These are phyloP conservation scores for Leptinotarsa peninsularis DNA, from an alignment of 2,888 invertebrate species.

Conservation along the genomic window DNA sequence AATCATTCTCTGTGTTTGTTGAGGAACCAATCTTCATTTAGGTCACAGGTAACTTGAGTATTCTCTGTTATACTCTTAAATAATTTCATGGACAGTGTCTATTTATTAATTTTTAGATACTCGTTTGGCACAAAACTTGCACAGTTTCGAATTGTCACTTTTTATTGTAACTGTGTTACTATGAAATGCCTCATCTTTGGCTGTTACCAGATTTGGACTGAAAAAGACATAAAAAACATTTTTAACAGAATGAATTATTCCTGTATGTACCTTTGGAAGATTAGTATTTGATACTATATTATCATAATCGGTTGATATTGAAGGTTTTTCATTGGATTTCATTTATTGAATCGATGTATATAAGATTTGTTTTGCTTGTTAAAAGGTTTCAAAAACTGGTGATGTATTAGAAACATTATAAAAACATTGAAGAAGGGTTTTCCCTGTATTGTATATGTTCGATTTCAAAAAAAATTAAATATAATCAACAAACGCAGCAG, in stretches of 20 bases:
- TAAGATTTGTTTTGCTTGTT: slow-evolving; percentile 46
- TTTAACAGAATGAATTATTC: not conserved
- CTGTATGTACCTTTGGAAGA: not conserved
- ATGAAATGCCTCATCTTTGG: slow-evolving; percentile 24
- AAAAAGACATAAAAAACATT: not conserved
- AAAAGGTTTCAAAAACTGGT: slow-evolving; percentile 46
- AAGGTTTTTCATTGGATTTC: no score
- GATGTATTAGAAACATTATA: slow-evolving; percentile 56
- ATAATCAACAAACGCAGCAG: not conserved
- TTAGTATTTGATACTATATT: not conserved
- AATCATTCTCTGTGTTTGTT: not conserved
- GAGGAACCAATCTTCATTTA: no score
- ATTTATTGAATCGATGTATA: slow-evolving; percentile 41
- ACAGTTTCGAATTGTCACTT: slow-evolving; percentile 33
- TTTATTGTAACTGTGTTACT: not conserved
- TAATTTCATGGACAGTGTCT: no score
- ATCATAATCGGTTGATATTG: no score
- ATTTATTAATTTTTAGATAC: not conserved
- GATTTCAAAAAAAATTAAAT: not conserved
- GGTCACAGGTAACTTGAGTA: no score
- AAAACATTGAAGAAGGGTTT: slow-evolving; percentile 10
- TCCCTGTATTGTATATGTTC: not conserved
- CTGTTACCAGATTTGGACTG: slow-evolving; percentile 43
- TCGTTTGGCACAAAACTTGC: slow-evolving; percentile 36
- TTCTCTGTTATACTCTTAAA: no score